Evolutionary conservation across 2,797 vertebrate species (phyloP).

Genomic region (Pseudochirops corinnae): DNA sequence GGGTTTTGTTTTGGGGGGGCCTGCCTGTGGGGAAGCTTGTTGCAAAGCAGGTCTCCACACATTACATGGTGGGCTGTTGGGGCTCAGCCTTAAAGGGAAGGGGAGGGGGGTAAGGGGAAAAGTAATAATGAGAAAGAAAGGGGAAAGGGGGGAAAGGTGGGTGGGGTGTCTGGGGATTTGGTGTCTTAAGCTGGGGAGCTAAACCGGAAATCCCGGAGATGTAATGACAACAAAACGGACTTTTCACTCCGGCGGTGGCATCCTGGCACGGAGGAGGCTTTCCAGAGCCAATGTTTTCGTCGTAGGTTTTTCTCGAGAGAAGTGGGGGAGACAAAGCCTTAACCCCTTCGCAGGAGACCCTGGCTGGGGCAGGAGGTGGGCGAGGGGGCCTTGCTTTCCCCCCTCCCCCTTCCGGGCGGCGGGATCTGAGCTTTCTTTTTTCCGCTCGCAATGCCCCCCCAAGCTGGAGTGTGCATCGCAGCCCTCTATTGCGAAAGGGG

Average conservation of each 20-base stretch:
- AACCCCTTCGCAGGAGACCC: constrained; percentile 86
- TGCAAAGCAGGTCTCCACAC: background rate
- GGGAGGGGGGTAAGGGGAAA: background rate
- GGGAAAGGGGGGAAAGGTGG: constrained; percentile 34
- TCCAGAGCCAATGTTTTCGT: constrained; percentile 86
- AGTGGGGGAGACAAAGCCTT: constrained; percentile 73
- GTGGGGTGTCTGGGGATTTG: constrained; percentile 84
- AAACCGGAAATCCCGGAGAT: constrained; percentile 87
- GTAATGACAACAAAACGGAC: constrained; percentile 88
- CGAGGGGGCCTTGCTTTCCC: constrained; percentile 59
- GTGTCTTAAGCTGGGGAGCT: constrained; percentile 85
- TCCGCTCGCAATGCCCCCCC: background rate
- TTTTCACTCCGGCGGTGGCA: constrained; percentile 86
- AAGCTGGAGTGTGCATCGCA: background rate
- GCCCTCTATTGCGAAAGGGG: background rate
- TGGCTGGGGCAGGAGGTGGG: constrained; percentile 74
- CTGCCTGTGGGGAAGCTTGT: background rate
- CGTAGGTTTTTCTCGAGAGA: constrained; percentile 86
- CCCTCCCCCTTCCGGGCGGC: background rate
- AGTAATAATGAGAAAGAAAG: background rate
- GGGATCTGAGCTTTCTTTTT: background rate
- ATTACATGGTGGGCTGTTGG: background rate
- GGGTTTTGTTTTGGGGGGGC: background rate
- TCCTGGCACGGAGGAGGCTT: constrained; percentile 85
- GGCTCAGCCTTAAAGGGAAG: background rate